Percentiles rank a stretch among this genome's conserved stretches.
phyloP scores from a whole-genome alignment of 2,888 invertebrate genomes.

The Clunio marinus region DNA sequence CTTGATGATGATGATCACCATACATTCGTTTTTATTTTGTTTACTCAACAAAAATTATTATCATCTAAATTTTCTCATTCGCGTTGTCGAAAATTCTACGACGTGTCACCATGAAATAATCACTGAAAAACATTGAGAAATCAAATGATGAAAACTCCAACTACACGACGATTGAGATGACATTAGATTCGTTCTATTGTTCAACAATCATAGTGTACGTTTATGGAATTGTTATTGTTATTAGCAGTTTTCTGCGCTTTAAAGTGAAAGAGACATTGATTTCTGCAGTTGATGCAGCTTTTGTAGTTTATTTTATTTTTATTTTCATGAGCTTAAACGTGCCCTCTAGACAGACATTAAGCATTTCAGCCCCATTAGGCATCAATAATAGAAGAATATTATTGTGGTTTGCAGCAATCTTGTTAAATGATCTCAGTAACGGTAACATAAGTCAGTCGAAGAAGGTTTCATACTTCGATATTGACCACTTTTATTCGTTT shows the following conservation, averaged over 20 bases:
- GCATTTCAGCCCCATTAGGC: slow-evolving; percentile 21
- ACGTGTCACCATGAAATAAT: neutral
- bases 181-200: neutral
- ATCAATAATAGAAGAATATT: neutral
- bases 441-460: neutral
- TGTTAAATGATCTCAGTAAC: slow-evolving; percentile 17
- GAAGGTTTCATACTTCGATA: neutral
- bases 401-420: neutral
- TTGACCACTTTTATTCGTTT: neutral
- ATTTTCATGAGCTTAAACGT: neutral
- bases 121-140: neutral
- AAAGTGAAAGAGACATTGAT: slow-evolving; percentile 33
- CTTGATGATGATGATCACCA: no score
- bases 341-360: slow-evolving; percentile 12
- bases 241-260: neutral
- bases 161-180: neutral
- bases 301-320: no score
- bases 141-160: neutral
- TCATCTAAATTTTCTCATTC: no score
- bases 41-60: no score
- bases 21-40: no score
- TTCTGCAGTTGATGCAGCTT: neutral
- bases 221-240: slow-evolving; percentile 18
- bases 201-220: neutral
- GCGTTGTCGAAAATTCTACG: no score